phyloP scores from a whole-genome alignment of 2,113 vertebrate species.

The Cyprinus carpio region DNA sequence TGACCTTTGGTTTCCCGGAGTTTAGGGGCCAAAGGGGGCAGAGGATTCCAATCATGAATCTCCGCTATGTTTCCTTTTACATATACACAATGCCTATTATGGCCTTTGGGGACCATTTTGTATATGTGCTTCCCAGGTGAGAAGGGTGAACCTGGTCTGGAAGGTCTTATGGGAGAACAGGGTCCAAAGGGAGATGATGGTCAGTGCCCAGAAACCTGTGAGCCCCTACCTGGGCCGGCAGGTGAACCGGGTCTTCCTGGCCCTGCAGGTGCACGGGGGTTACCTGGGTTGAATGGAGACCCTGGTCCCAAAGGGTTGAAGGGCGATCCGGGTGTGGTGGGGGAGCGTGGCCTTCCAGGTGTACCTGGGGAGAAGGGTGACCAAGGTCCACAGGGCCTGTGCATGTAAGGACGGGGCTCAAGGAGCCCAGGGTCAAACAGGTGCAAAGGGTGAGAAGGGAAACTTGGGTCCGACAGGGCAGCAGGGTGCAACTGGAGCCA shows the following conservation, averaged over 20 bases:
- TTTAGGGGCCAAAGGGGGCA: constrained; percentile 60
- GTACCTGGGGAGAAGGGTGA: constrained; percentile 65
- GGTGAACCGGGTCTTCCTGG: constrained; percentile 67
- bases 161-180: constrained; percentile 56
- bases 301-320: constrained; percentile 58
- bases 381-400: constrained; percentile 62
- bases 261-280: constrained; percentile 60
- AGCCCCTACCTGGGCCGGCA: constrained; percentile 42
- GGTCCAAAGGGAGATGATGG: constrained; percentile 62
- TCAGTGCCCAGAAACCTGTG: constrained; percentile 65
- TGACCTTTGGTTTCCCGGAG: constrained; percentile 57
- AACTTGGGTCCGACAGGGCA: constrained; percentile 54
- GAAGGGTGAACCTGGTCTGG: constrained; percentile 65
- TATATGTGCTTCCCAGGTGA: constrained; percentile 61
- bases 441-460: constrained; percentile 58
- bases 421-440: constrained; percentile 59
- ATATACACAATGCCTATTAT: not conserved
- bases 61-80: not conserved
- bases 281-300: constrained; percentile 54
- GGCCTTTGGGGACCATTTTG: not conserved
- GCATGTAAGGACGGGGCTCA: constrained; percentile 64
- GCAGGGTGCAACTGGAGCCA: constrained; percentile 43
- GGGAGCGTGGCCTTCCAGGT: constrained; percentile 59
- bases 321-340: constrained; percentile 66
- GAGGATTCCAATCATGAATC: constrained; percentile 64